Conservation (phyloP, 2,797 vertebrate species). For the Sebastes alutus region DNA sequence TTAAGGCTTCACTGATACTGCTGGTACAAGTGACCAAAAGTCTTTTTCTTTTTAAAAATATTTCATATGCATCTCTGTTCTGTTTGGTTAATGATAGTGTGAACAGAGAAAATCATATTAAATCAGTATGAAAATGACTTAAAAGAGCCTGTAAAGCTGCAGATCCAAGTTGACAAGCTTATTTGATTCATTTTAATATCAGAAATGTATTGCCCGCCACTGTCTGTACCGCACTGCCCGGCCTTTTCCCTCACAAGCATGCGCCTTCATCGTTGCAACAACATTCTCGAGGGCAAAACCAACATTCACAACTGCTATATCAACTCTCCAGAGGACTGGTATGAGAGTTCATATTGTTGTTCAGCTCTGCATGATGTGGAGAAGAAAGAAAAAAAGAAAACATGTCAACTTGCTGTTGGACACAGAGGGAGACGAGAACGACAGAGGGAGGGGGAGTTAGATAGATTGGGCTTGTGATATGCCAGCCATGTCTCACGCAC, state of each 20-base stretch:
- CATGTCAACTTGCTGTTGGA: slow-evolving; percentile 66
- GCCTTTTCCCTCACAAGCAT: neutral
- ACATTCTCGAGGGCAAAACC: slow-evolving; percentile 47
- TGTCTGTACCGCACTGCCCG: neutral
- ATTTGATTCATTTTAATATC: neutral
- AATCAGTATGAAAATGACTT: neutral
- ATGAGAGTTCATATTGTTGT: slow-evolving; percentile 42
- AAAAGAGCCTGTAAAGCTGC: neutral
- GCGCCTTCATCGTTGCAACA: slow-evolving; percentile 20
- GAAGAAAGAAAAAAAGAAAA: slow-evolving; percentile 63
- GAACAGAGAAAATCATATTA: neutral
- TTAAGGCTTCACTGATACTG: neutral
- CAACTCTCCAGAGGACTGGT: slow-evolving; percentile 40
- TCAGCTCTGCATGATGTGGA: slow-evolving; percentile 38
- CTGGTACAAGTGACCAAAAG: neutral
- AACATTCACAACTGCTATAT: slow-evolving; percentile 46
- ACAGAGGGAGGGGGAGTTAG: neutral
- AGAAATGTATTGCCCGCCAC: neutral
- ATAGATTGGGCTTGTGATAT: slow-evolving; percentile 15
- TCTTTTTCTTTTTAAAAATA: neutral
- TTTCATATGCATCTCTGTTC: neutral
- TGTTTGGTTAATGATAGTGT: neutral
- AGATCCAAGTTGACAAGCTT: neutral
- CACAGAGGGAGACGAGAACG: slow-evolving; percentile 50
- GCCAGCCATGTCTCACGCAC: neutral